These are phyloP conservation scores for Parotia lawesii DNA, from an alignment of 2,113 vertebrate species.

Conservation along the genomic window DNA sequence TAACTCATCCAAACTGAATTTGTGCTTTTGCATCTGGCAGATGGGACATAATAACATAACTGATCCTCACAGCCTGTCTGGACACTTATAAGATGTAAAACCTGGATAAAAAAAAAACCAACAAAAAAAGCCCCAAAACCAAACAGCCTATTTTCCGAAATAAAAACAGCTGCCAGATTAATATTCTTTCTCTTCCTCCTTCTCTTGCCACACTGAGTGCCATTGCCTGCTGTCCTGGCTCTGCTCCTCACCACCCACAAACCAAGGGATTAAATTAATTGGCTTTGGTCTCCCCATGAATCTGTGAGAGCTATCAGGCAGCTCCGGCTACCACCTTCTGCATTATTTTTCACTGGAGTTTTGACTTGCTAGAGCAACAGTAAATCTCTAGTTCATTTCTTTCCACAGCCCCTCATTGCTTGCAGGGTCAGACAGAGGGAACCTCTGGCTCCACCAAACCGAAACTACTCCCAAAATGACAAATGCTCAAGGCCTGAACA, in stretches of 20 bases:
- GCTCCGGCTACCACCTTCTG: background rate
- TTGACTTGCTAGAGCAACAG: background rate
- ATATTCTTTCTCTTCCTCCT: background rate
- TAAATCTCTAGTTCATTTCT: constrained; percentile 48
- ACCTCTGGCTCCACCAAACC: background rate
- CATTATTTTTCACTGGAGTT: constrained; percentile 26
- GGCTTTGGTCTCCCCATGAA: background rate
- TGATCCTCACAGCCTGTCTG: background rate
- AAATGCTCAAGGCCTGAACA: background rate
- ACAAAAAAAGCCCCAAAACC: background rate
- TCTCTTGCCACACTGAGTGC: background rate
- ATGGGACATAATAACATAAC: background rate
- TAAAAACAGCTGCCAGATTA: background rate
- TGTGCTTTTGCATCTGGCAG: background rate
- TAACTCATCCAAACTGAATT: background rate
- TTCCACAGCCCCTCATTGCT: background rate
- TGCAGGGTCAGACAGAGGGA: constrained; percentile 14
- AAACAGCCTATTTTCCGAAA: background rate
- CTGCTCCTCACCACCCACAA: constrained; percentile 1
- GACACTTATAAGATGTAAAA: background rate
- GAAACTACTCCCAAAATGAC: constrained; percentile 7
- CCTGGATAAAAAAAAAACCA: background rate
- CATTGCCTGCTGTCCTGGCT: background rate
- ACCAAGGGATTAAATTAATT: constrained; percentile 30
- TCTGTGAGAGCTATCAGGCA: constrained; percentile 31